Conservation (phyloP, 2,113 vertebrate species). For the Oenanthe melanoleuca region DNA sequence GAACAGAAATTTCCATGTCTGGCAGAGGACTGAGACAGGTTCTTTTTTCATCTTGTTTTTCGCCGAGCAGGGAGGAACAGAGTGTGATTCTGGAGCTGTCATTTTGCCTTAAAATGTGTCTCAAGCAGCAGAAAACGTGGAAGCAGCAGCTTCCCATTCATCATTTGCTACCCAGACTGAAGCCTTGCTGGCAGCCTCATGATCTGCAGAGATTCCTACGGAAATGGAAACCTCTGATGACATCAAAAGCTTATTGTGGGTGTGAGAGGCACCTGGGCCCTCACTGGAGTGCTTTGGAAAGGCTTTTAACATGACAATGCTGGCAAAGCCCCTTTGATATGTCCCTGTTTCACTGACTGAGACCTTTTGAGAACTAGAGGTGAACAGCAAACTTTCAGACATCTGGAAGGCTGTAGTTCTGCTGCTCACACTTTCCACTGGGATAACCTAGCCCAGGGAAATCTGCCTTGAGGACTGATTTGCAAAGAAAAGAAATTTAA, state of each 20-base stretch:
- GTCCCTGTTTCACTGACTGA: background rate
- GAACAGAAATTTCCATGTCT: background rate
- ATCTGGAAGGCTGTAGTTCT: background rate
- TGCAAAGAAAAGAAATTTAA: background rate
- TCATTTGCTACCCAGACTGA: conserved; percentile 17
- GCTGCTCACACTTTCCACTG: conserved; percentile 16
- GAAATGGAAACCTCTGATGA: conserved; percentile 41
- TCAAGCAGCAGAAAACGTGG: background rate
- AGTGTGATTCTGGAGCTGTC: conserved; percentile 14
- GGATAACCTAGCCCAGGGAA: background rate
- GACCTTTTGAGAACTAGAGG: background rate
- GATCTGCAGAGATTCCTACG: background rate
- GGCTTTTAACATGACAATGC: background rate
- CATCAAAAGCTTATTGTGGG: background rate
- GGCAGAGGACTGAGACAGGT: background rate
- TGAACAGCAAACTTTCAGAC: background rate
- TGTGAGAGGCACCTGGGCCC: background rate
- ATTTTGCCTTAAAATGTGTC: background rate
- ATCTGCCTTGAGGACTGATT: background rate
- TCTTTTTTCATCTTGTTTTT: conserved; percentile 40
- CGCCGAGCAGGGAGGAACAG: background rate
- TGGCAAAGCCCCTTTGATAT: background rate
- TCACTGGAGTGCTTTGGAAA: background rate
- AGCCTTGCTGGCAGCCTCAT: background rate
- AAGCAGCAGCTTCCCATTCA: conserved; percentile 14